Conservation (phyloP, 2,113 vertebrate species). For the Dicaeum eximium region DNA sequence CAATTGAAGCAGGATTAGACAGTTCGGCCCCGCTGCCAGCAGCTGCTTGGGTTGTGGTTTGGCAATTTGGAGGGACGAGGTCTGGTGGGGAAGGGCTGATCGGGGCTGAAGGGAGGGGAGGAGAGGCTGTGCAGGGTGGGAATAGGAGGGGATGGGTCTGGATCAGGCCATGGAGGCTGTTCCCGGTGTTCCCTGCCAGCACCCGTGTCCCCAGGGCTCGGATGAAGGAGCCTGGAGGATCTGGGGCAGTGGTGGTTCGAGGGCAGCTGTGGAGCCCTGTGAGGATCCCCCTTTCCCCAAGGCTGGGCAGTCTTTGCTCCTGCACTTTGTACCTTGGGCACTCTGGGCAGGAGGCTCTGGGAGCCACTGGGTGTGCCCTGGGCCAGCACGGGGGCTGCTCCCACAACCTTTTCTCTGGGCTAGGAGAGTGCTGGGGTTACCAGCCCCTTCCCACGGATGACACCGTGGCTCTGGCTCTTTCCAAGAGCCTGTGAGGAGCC, state of each 20-base stretch:
- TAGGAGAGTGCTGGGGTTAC: not conserved
- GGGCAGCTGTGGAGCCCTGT: rapidly evolving
- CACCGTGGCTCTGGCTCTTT: not conserved
- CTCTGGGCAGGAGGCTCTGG: not conserved
- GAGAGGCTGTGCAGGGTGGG: not conserved
- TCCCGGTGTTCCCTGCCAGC: rapidly evolving
- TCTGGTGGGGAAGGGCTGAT: not conserved
- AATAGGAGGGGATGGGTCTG: not conserved
- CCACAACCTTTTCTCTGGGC: not conserved
- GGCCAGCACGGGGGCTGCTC: not conserved
- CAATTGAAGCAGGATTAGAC: not conserved
- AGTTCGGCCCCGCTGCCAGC: not conserved
- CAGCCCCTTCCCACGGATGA: not conserved
- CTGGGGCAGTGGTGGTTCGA: not conserved
- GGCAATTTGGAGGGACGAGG: not conserved
- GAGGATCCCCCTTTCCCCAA: not conserved
- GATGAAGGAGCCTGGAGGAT: not conserved
- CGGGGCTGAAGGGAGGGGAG: rapidly evolving
- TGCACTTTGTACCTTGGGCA: not conserved
- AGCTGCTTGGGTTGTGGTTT: not conserved
- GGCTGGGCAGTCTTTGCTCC: rapidly evolving
- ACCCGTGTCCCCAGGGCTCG: rapidly evolving
- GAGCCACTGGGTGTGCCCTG: rapidly evolving
- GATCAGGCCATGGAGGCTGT: not conserved
- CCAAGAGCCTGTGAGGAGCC: not conserved